Evolutionary conservation across 2,113 vertebrate species (phyloP), one percentile per base, ranked within the genome.

Genomic region (Tupaia chinensis): DNA sequence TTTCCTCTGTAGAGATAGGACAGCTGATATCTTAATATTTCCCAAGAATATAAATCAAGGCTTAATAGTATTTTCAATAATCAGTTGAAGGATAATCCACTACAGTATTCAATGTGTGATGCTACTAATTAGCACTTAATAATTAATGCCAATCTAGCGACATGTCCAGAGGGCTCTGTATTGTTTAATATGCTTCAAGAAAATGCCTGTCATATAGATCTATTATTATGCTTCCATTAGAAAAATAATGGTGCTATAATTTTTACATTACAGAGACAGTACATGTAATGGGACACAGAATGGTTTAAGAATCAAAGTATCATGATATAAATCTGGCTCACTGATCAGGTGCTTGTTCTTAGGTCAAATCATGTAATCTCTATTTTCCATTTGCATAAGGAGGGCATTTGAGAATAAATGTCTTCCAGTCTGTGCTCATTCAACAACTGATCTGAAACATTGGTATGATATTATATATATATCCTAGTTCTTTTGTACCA

Each of bases 111-210:
- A 94, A 95, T 65, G 23, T 92, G 54, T 80, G 77, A 91, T 96
- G 87, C n/a, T 56, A 93, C 25, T 94, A 97, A 96, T 98, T 97
- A 97, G 83, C n/a, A 80, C 72, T 96, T 88, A 95, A 90, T 96
- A 96, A 96, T 97, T 97, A 97, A 96, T 96, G 73, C 7, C 76
- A 74, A 1, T 87, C 66, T 95, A 61, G 60, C 9, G 82, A 76
- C 20, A 86, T 72, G 92, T 87, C 29, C 27, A 87, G 14, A 84
- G 3, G 79, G 5, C 0, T 96, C 79, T 82, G 7, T 32, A 4
- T 76, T 90, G 13, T 80, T 96, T 65, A 27, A 22, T 66, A 92
- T 15, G 68, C 8, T 90, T 93, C 58, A 98, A 56, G 86, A 84
- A 97, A 96, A 97, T 69, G 34, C 3, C 32, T 78, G 17, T 19